These are phyloP conservation scores for Stomatorhinus ivindoensis DNA, from an alignment of 2,113 vertebrate species.

Conservation along the genomic window DNA sequence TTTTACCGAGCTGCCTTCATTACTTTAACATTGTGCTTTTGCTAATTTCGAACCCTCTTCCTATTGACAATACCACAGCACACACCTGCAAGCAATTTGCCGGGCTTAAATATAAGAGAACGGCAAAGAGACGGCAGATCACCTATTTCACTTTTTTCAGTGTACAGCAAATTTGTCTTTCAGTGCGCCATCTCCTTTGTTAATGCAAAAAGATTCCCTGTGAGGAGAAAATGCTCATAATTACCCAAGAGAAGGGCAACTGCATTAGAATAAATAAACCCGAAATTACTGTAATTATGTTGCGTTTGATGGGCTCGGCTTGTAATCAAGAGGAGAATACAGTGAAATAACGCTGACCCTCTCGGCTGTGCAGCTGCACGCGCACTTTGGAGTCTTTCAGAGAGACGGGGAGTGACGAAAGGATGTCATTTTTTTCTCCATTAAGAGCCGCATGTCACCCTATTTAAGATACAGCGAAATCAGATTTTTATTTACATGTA, in stretches of 20 bases:
- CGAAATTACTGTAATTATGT: constrained; percentile 99
- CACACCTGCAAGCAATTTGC: constrained; percentile 99
- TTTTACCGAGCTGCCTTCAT: constrained; percentile 83
- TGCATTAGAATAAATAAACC: constrained; percentile 99
- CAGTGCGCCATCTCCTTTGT: constrained; percentile 98
- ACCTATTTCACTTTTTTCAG: constrained; percentile 85
- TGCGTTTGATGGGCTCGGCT: constrained; percentile 99
- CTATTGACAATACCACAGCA: constrained; percentile 85
- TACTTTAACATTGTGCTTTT: constrained; percentile 87
- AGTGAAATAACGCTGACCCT: constrained; percentile 99
- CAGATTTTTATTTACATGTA: constrained; percentile 33
- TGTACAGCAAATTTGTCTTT: constrained; percentile 95
- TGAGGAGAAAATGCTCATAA: constrained; percentile 99
- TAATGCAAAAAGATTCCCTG: constrained; percentile 98
- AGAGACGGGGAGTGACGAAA: constrained; percentile 42
- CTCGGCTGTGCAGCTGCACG: constrained; percentile 97
- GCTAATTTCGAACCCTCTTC: constrained; percentile 88
- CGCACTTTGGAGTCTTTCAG: constrained; percentile 77
- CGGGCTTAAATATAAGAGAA: constrained; percentile 82
- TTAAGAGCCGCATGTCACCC: constrained; percentile 77
- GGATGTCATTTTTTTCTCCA: constrained; percentile 58
- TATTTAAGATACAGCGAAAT: constrained; percentile 77
- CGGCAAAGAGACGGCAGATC: constrained; percentile 85
- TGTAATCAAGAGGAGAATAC: constrained; percentile 99
- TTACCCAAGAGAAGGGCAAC: constrained; percentile 99